Evolutionary conservation across 2,113 vertebrate genomes (phyloP).

Genomic region (Cheilinus undulatus): DNA sequence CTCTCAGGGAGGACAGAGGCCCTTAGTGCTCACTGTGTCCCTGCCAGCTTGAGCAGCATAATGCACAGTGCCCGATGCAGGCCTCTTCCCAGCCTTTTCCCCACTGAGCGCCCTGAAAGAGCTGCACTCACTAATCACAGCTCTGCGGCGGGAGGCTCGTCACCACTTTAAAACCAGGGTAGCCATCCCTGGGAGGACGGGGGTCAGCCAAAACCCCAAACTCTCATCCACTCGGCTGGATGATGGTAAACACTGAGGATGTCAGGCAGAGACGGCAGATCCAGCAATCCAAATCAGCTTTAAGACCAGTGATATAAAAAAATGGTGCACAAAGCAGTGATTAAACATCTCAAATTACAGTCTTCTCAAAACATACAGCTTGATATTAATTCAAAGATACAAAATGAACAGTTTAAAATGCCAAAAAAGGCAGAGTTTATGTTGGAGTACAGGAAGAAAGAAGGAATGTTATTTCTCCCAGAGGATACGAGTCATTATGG

Average conservation of each 20-base stretch:
- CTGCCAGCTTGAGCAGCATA: constrained; percentile 67
- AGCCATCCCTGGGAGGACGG: constrained; percentile 41
- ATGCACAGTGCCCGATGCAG: constrained; percentile 56
- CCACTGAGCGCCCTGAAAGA: constrained; percentile 55
- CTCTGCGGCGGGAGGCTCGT: constrained; percentile 36
- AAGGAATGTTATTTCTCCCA: constrained; percentile 59
- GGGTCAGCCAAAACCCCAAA: constrained; percentile 58
- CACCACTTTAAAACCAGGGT: constrained; percentile 61
- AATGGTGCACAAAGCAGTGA: neutral
- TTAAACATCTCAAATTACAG: constrained; percentile 12
- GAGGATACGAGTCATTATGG: constrained; percentile 1
- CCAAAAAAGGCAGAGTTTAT: constrained; percentile 17
- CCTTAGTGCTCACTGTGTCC: constrained; percentile 63
- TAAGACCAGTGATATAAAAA: constrained; percentile 1
- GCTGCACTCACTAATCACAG: constrained; percentile 64
- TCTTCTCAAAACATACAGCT: constrained; percentile 7
- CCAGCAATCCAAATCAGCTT: constrained; percentile 20
- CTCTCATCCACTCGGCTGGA: constrained; percentile 38
- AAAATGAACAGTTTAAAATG: constrained; percentile 6
- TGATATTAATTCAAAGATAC: constrained; percentile 25
- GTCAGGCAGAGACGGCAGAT: constrained; percentile 23
- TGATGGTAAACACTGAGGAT: constrained; percentile 46
- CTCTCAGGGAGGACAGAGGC: constrained; percentile 69
- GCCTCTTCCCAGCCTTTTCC: constrained; percentile 56
- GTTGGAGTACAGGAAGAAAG: constrained; percentile 24